A percentile compares a stretch with the other conserved stretches of the same genome.
Evolutionary conservation across 2,888 invertebrate genomes (phyloP).

Genomic region (Ommatoiulus sabulosus): DNA sequence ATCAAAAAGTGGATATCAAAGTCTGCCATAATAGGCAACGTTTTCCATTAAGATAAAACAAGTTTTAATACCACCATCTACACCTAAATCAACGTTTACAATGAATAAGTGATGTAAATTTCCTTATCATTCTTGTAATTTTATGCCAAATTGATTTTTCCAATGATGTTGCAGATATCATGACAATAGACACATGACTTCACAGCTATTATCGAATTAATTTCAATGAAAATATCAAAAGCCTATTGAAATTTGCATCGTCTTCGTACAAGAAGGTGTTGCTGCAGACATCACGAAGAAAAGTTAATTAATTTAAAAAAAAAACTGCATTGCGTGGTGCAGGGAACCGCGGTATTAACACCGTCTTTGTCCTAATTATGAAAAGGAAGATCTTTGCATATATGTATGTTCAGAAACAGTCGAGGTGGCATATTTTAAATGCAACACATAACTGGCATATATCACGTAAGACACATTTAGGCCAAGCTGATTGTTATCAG

Average conservation of each 20-base stretch:
- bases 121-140: neutral
- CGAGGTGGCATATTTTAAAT: neutral
- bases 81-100: neutral
- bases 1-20: no score
- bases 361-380: neutral
- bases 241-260: neutral
- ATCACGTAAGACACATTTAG: conserved; percentile 34
- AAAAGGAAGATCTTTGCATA: conserved; percentile 28
- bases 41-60: neutral
- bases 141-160: neutral
- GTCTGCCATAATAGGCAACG: neutral
- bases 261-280: neutral
- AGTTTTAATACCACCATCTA: neutral
- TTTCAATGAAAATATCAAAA: neutral
- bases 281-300: neutral
- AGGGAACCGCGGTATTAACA: neutral
- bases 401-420: neutral
- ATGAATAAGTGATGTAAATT: neutral
- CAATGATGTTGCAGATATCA: neutral
- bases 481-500: conserved; percentile 17
- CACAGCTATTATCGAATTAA: conserved; percentile 4
- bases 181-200: conserved; percentile 11
- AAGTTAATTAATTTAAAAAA: neutral
- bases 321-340: neutral
- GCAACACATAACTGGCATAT: neutral